These are phyloP conservation scores for Neosilurus hyrtlii DNA, from an alignment of 2,797 vertebrate genomes.

Conservation along the genomic window DNA sequence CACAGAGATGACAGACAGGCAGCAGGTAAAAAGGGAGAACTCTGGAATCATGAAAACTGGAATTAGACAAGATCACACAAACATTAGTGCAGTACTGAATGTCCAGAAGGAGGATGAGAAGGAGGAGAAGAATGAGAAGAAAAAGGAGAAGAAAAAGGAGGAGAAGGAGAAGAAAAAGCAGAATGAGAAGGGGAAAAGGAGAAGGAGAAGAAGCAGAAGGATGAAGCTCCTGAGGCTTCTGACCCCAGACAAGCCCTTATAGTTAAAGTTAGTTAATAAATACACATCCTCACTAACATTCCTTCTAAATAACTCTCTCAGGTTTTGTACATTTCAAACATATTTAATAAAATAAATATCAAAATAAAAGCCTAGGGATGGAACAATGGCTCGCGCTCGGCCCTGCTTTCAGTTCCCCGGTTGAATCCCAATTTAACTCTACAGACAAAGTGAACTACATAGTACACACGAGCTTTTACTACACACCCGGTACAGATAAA, in stretches of 20 bases:
- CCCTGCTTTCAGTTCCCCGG: background rate
- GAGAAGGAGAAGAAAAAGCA: too few relatives aligned
- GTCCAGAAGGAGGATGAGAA: background rate
- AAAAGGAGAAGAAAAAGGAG: too few relatives aligned
- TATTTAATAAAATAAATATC: background rate
- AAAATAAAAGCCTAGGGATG: background rate
- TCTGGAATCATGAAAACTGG: background rate
- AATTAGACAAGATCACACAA: background rate
- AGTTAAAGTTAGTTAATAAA: background rate
- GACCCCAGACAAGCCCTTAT: background rate
- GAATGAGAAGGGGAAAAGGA: background rate
- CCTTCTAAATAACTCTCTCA: background rate
- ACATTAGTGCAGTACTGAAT: too few relatives aligned
- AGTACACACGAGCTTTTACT: background rate
- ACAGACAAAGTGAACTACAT: background rate
- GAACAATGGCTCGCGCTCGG: background rate
- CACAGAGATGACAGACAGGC: background rate
- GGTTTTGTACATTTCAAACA: too few relatives aligned
- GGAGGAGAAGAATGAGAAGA: too few relatives aligned
- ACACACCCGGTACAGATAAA: background rate
- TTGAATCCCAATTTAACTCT: background rate
- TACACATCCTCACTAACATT: background rate
- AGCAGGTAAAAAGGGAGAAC: slow-evolving; percentile 1
- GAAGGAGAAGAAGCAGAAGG: too few relatives aligned
- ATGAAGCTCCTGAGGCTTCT: background rate